Evolutionary conservation across 1,140 invertebrate genomes (phyloP).

Genomic region (Globodera ellingtonae): DNA sequence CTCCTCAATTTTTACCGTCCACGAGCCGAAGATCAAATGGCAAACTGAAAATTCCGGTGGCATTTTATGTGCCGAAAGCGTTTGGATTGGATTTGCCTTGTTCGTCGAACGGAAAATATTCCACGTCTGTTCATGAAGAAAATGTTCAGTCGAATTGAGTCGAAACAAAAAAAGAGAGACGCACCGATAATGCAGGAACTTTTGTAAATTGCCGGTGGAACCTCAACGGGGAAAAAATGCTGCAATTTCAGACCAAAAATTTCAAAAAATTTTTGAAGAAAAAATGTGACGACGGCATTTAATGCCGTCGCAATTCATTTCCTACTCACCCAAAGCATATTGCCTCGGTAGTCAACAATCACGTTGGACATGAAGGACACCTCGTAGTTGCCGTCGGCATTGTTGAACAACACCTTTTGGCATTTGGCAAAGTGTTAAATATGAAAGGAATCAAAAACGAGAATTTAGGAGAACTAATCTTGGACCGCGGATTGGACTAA

Average conservation of each 20-base stretch:
- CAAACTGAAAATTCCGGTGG: constrained; percentile 73
- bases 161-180: not conserved
- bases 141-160: not conserved
- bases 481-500: no score
- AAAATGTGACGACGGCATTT: not conserved
- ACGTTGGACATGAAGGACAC: constrained; percentile 96
- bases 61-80: not conserved
- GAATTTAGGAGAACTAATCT: no score
- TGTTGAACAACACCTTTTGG: constrained; percentile 84
- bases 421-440: constrained; percentile 7
- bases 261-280: no score
- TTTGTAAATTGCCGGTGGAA: constrained; percentile 94
- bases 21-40: constrained; percentile 98
- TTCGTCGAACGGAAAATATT: constrained; percentile 70
- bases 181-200: constrained; percentile 90
- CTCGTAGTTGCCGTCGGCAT: constrained; percentile 97
- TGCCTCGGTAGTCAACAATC: constrained; percentile 82
- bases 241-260: no score
- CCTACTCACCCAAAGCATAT: constrained; percentile 76
- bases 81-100: constrained; percentile 70
- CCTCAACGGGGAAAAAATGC: constrained; percentile 1
- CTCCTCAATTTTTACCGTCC: constrained; percentile 82
- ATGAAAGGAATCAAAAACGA: not conserved
- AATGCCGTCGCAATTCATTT: not conserved
- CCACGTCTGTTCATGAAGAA: constrained; percentile 49